Conservation (phyloP, 2,888 invertebrate genomes). For the Apodemia mormo region DNA sequence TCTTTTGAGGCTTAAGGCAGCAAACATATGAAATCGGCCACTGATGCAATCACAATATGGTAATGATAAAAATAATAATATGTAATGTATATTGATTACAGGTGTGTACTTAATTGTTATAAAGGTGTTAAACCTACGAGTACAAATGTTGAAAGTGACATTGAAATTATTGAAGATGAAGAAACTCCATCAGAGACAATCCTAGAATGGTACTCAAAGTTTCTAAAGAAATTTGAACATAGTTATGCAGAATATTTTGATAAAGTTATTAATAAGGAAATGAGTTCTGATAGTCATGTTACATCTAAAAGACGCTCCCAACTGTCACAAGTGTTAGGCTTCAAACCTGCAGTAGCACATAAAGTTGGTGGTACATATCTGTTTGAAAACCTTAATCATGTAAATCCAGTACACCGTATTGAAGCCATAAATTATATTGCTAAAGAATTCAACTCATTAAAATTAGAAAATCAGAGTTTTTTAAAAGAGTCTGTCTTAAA, state of each 20-base stretch:
- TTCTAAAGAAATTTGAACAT: slow-evolving; percentile 84
- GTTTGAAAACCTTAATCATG: slow-evolving; percentile 88
- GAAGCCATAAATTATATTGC: slow-evolving; percentile 85
- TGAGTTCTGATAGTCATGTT: slow-evolving; percentile 57
- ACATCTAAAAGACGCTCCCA: slow-evolving; percentile 54
- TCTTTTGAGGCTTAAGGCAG: too few relatives aligned
- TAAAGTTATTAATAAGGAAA: slow-evolving; percentile 82
- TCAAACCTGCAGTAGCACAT: slow-evolving; percentile 79
- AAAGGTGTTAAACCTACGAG: slow-evolving; percentile 40
- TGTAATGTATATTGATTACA: slow-evolving; percentile 47
- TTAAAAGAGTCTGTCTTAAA: slow-evolving; percentile 84
- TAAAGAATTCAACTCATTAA: slow-evolving; percentile 72
- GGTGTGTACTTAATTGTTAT: slow-evolving; percentile 71
- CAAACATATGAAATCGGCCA: too few relatives aligned
- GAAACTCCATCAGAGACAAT: slow-evolving; percentile 58
- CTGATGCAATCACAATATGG: too few relatives aligned
- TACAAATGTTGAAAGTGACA: slow-evolving; percentile 64
- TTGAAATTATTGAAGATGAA: slow-evolving; percentile 70
- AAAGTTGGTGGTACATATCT: slow-evolving; percentile 78
- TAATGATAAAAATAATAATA: slow-evolving; percentile 17
- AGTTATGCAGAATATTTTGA: slow-evolving; percentile 89
- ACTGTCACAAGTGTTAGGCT: slow-evolving; percentile 72
- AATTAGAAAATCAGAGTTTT: slow-evolving; percentile 79
- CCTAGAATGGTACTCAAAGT: slow-evolving; percentile 76
- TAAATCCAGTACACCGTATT: slow-evolving; percentile 83